A percentile compares a stretch with the other conserved stretches of the same genome.
Conservation (phyloP, 1,140 invertebrate genomes). For the Achroia grisella region DNA sequence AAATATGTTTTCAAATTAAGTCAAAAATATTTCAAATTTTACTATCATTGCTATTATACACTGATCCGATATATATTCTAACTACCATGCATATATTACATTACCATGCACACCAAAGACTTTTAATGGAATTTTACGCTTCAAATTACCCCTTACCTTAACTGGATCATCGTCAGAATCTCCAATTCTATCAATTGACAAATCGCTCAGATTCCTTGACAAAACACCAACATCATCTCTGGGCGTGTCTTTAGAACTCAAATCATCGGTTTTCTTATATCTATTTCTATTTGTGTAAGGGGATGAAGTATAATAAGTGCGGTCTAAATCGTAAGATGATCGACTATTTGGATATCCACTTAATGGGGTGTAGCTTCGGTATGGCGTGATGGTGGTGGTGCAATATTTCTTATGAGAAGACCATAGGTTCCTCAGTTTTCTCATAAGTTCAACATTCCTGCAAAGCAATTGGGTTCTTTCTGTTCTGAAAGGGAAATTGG, state of each 20-base stretch:
- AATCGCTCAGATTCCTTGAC: slow-evolving; percentile 44
- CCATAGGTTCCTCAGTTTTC: slow-evolving; percentile 75
- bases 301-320: slow-evolving; percentile 53
- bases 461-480: slow-evolving; percentile 74
- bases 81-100: too few relatives aligned
- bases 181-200: slow-evolving; percentile 50
- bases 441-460: slow-evolving; percentile 76
- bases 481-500: slow-evolving; percentile 60
- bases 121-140: background rate
- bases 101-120: too few relatives aligned
- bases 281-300: slow-evolving; percentile 48
- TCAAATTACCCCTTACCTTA: slow-evolving; percentile 38
- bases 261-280: slow-evolving; percentile 38
- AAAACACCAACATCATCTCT: slow-evolving; percentile 39
- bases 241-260: slow-evolving; percentile 18
- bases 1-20: too few relatives aligned
- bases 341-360: slow-evolving; percentile 60
- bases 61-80: too few relatives aligned
- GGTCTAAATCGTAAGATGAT: slow-evolving; percentile 55
- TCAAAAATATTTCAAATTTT: too few relatives aligned
- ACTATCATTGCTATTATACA: too few relatives aligned
- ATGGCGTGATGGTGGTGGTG: slow-evolving; percentile 55
- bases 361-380: slow-evolving; percentile 49
- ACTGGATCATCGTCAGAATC: slow-evolving; percentile 54
- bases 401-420: slow-evolving; percentile 74